Evolutionary conservation across 1,140 invertebrate species (phyloP).

Genomic region (Ceratina calcarata): DNA sequence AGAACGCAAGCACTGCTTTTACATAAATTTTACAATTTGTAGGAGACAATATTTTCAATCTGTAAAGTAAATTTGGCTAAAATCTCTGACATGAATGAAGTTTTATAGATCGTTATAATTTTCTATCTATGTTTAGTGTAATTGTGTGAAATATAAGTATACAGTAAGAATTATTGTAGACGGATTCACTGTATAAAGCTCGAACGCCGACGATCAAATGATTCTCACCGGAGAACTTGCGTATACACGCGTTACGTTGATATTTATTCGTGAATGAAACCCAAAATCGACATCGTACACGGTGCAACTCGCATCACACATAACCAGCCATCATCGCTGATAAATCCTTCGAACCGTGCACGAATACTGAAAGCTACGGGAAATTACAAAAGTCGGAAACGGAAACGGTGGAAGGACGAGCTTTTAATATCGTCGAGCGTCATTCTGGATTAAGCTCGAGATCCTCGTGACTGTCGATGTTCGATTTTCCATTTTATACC

Average conservation of each 20-base stretch:
- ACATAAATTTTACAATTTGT: too few species aligned
- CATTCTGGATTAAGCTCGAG: slow-evolving; percentile 60
- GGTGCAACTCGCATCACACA: slow-evolving; percentile 22
- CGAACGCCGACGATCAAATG: not conserved
- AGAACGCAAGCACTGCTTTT: too few species aligned
- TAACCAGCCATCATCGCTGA: slow-evolving; percentile 46
- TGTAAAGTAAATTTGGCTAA: too few species aligned
- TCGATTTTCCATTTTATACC: slow-evolving; percentile 58
- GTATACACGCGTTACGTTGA: not conserved
- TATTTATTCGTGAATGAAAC: not conserved
- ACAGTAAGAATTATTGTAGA: not conserved
- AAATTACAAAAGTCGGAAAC: slow-evolving; percentile 80
- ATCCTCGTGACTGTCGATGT: slow-evolving; percentile 48
- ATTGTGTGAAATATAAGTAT: too few species aligned
- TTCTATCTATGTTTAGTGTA: too few species aligned
- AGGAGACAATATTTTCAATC: too few species aligned
- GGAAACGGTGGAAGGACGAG: slow-evolving; percentile 74
- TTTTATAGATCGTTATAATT: too few species aligned
- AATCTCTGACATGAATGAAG: too few species aligned
- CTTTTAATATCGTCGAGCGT: slow-evolving; percentile 78
- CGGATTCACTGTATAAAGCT: not conserved
- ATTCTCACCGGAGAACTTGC: not conserved
- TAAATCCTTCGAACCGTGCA: slow-evolving; percentile 58
- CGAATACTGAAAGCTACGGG: slow-evolving; percentile 72
- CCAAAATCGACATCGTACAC: slow-evolving; percentile 14